These are phyloP conservation scores for Drosophila sp. DNA, from an alignment of 1,140 invertebrate species.

Conservation along the genomic window DNA sequence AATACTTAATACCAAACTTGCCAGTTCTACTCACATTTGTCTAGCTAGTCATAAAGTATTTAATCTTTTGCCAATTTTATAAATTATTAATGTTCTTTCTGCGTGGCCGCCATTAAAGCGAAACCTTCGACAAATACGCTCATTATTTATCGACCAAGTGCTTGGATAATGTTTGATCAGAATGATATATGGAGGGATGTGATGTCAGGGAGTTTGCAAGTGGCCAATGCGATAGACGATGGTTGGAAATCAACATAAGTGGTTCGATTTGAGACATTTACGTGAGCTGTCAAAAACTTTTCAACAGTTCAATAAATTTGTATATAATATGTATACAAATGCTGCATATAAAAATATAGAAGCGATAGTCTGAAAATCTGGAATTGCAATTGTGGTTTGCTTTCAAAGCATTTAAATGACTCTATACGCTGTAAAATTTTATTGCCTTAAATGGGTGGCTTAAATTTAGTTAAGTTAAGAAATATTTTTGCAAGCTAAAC, in stretches of 20 bases:
- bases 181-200: background rate
- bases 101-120: conserved; percentile 20
- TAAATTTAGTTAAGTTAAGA: background rate
- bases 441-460: background rate
- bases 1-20: background rate
- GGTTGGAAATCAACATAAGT: conserved; percentile 20
- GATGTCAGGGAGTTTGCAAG: conserved; percentile 5
- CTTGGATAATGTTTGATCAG: conserved; percentile 16
- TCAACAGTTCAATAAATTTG: conserved; percentile 3
- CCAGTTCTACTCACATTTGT: background rate
- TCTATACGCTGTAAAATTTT: conserved; percentile 3
- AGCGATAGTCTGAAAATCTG: too few relatives aligned
- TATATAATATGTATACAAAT: too few relatives aligned
- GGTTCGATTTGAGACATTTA: conserved; percentile 22
- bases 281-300: conserved; percentile 39
- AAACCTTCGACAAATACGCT: conserved; percentile 6
- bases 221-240: conserved; percentile 25
- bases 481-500: too few relatives aligned
- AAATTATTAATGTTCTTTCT: conserved; percentile 31
- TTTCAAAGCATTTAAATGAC: conserved; percentile 27
- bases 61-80: conserved; percentile 12
- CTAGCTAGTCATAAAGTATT: conserved; percentile 3
- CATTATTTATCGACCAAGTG: conserved; percentile 32
- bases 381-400: too few relatives aligned
- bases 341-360: conserved; percentile 15